Conservation (phyloP, 2,888 invertebrate genomes). For the Hedya salicella region DNA sequence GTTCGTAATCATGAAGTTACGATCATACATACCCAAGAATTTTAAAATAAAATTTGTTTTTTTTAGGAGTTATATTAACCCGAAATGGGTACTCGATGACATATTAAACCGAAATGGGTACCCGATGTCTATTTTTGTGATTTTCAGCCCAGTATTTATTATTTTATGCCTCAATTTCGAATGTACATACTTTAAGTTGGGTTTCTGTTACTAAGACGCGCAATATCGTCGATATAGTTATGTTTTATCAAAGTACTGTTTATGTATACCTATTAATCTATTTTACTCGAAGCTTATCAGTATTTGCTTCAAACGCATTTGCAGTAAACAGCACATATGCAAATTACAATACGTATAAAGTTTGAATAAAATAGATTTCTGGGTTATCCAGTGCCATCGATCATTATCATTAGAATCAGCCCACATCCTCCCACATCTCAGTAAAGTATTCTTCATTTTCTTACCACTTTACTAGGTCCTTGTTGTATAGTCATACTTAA, state of each 20-base stretch:
- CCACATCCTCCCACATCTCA: slow-evolving; percentile 26
- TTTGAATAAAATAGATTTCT: slow-evolving; percentile 27
- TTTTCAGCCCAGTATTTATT: background rate
- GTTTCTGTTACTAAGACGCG: no score
- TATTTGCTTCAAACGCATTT: slow-evolving; percentile 19
- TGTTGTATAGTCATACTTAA: background rate
- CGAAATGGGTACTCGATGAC: no score
- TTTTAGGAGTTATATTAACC: no score
- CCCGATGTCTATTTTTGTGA: background rate
- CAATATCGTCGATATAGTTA: no score
- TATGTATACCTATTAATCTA: no score
- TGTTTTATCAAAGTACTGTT: no score
- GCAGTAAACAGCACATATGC: background rate
- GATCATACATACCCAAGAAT: no score
- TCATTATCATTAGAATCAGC: slow-evolving; percentile 18
- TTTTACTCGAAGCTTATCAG: slow-evolving; percentile 14
- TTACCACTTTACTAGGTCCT: slow-evolving; percentile 9
- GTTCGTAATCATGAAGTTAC: no score
- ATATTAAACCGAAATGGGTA: no score
- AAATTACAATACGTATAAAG: slow-evolving; percentile 7
- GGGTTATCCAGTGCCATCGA: slow-evolving; percentile 26
- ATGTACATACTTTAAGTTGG: background rate
- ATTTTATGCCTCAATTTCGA: background rate
- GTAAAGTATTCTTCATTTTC: slow-evolving; percentile 22
- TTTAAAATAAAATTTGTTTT: no score